Evolutionary conservation across 2,113 vertebrate species (phyloP).

Genomic region (Perca fluviatilis): DNA sequence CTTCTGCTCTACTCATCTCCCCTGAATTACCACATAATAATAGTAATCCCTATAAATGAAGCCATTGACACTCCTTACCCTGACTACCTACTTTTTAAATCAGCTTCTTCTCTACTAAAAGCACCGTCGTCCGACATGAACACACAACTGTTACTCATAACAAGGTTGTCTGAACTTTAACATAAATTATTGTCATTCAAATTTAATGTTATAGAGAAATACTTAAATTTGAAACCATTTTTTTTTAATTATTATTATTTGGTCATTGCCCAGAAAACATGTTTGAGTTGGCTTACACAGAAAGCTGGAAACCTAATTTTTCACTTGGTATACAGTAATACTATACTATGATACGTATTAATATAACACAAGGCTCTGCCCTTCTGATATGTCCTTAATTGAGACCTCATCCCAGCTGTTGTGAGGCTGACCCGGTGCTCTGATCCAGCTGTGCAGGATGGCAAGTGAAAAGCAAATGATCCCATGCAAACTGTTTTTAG

Average conservation of each 20-base stretch:
- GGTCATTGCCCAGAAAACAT: neutral
- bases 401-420: conserved; percentile 30
- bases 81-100: neutral
- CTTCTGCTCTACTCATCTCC: neutral
- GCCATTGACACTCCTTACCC: neutral
- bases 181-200: neutral
- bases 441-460: conserved; percentile 36
- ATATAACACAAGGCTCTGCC: neutral
- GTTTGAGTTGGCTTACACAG: neutral
- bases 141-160: neutral
- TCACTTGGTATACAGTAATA: neutral
- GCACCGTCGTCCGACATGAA: too few species aligned
- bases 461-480: neutral
- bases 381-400: conserved; percentile 33
- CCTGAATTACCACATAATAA: neutral
- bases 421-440: conserved; percentile 28
- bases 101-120: neutral
- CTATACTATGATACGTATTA: neutral
- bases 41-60: neutral
- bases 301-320: neutral
- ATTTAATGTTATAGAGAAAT: neutral
- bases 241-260: neutral
- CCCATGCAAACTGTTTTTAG: neutral
- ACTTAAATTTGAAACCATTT: neutral
- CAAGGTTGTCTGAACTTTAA: neutral